These are phyloP conservation scores for Gibbula magus DNA, from an alignment of 2,888 invertebrate genomes.

Conservation along the genomic window DNA sequence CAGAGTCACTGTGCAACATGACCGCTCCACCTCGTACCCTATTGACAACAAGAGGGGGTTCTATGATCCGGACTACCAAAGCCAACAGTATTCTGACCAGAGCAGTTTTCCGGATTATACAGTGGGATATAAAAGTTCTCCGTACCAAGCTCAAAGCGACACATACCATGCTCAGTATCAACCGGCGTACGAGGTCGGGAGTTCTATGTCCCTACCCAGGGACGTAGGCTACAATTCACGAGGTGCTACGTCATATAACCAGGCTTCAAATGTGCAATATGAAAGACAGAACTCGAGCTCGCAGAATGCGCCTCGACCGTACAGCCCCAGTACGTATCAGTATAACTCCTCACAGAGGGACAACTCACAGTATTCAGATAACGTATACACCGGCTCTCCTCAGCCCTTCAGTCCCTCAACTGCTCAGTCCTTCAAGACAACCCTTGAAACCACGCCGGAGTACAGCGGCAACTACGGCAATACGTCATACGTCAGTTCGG, in stretches of 20 bases:
- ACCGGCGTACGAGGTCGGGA: constrained; percentile 20
- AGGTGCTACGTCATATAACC: constrained; percentile 5
- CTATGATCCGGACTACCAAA: neutral
- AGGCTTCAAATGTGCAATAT: constrained; percentile 24
- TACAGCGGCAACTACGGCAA: constrained; percentile 8
- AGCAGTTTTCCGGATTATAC: constrained; percentile 21
- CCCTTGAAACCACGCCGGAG: neutral
- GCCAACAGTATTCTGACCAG: neutral
- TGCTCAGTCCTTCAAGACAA: neutral
- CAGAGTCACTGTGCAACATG: neutral
- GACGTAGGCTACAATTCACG: constrained; percentile 28
- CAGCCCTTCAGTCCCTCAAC: constrained; percentile 7
- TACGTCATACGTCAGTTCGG: constrained; percentile 18
- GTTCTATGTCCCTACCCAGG: constrained; percentile 34
- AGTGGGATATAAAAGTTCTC: constrained; percentile 6
- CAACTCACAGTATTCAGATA: constrained; percentile 3
- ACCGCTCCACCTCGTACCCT: constrained; percentile 16
- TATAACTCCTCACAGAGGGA: neutral
- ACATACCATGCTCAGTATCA: constrained; percentile 23
- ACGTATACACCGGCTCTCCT: neutral
- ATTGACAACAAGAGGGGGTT: constrained; percentile 3
- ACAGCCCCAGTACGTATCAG: constrained; percentile 15
- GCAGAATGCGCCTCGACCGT: neutral
- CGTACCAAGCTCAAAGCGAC: constrained; percentile 2
- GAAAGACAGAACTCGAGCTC: constrained; percentile 4